Evolutionary conservation across 2,888 invertebrate species (phyloP).

Genomic region (Rhorus exstirpatorius): DNA sequence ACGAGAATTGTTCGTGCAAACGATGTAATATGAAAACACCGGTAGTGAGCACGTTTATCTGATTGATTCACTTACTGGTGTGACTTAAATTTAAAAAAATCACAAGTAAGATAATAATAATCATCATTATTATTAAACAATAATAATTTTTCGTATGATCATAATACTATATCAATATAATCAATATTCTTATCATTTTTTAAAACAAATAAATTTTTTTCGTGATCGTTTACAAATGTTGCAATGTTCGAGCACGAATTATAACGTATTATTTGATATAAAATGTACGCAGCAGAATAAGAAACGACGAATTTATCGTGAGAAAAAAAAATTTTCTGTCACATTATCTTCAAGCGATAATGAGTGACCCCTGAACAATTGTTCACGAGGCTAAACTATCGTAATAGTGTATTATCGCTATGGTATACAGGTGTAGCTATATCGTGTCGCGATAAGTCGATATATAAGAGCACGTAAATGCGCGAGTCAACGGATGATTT

Average conservation of each 20-base stretch:
- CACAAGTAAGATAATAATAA: background rate
- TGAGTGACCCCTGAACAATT: background rate
- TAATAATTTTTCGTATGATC: too few relatives aligned
- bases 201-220: too few relatives aligned
- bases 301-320: too few relatives aligned
- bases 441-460: too few relatives aligned
- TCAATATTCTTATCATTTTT: too few relatives aligned
- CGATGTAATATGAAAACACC: conserved; percentile 21
- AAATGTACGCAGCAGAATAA: too few relatives aligned
- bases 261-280: too few relatives aligned
- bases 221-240: too few relatives aligned
- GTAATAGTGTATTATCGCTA: conserved; percentile 8
- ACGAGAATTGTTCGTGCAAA: conserved; percentile 29
- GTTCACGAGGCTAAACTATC: background rate
- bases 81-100: background rate
- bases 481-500: too few relatives aligned
- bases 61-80: background rate
- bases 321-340: background rate
- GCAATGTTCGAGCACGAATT: too few relatives aligned
- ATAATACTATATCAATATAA: too few relatives aligned
- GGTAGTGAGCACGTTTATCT: conserved; percentile 2
- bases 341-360: background rate
- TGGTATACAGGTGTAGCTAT: background rate
- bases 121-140: too few relatives aligned
- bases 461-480: conserved; percentile 13